Base-by-base conservation (phyloP, 2,888 invertebrate genomes). In the Eupithecia pulchellata region DNA sequence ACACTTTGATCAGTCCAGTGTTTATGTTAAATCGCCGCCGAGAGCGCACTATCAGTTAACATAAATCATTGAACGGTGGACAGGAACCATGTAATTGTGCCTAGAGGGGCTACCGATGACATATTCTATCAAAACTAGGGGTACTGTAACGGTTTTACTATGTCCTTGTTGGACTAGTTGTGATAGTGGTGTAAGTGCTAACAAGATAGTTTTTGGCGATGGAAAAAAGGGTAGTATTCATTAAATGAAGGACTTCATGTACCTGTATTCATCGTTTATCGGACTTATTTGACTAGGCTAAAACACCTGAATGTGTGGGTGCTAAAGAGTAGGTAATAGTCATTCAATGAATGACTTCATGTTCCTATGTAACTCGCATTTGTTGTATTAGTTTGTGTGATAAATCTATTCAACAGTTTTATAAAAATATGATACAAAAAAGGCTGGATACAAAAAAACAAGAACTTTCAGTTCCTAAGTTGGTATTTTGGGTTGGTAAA, bases 101-200 rank as follows among this genome's bases (percentile, higher is more conserved):
- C 92, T 89, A 74, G 70, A 72, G 87, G 92, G 84, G 68, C 69
- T 72, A 58, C 73, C 89, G 92, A 91, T 90, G 93, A 93, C 93
- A 92, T 89, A 91, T 90, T 90, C 91, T 89, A 88, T 91, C 91
- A 89, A 82, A 90, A 87, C 85, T 80, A 77, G 83, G 80, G 81
- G 68, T 70, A 68, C 68, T 69, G 69, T 75, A 76, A 76, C 77
- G 77, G 77, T 74, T 52, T 58, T n/a, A 66, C 63, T 70, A 57
- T 69, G 70, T 67, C 67, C 77, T 72, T 71, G 72, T 71, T 57
- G 39, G 58, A n/a, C 1, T 68, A 29, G 13, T 67, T 42, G 39
- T 34, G 29, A 73, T 67, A 66, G 5, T 27, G 60, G 30, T 17
- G 64, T 69, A 72, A 13, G 36, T 55, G 20, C 20, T 14, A 32